Base-by-base conservation (phyloP, 1,140 invertebrate genomes). In the Hesperophylax magnus region DNA sequence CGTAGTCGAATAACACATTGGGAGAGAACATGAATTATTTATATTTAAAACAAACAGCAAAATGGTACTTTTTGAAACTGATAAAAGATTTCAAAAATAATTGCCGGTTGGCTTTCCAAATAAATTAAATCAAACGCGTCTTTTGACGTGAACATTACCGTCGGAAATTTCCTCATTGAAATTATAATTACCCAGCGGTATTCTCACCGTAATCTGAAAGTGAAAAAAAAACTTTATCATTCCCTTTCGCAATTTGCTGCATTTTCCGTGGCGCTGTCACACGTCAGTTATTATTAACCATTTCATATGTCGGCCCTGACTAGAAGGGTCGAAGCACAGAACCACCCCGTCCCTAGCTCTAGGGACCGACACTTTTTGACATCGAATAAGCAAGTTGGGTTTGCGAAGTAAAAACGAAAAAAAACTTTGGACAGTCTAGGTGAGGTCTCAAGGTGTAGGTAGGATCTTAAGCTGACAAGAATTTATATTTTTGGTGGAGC, bases 221-320 rank as follows among this genome's bases (percentile, higher is more conserved):
- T 0, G n/a, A 31, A 17, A 31, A 27, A 47, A 34, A 8, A 47
- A 47, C 39, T 72, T 53, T 53, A 53, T 22, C 47, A 52, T 47
- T 53, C 39, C 47, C 18, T 54, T 72, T 72, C 20, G 39, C 69
- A 72, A 47, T 72, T 72, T 72, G 20, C 69, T 72, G 69, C 69
- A 72, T 53, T 72, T 72, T 72, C 34, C 69, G 14, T 9, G 15
- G 39, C 18, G 8, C 69, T 72, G 69, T 72, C 69, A 72, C 20
- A n/a, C 20, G 69, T 72, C 69, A 52, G 34, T 53, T 72, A 72
- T 72, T 72, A 72, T 72, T 72, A 52, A 24, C 18, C 18, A 72
- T 72, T 72, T 47, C 9, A 72, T 72, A 15, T 47, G 39, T 72
- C 20, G 24, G 47, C 34, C 18, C 15, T 8, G 15, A 14, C 60